phyloP scores from a whole-genome alignment of 1,140 invertebrate species.

The Tetranychus cinnabarinus region DNA sequence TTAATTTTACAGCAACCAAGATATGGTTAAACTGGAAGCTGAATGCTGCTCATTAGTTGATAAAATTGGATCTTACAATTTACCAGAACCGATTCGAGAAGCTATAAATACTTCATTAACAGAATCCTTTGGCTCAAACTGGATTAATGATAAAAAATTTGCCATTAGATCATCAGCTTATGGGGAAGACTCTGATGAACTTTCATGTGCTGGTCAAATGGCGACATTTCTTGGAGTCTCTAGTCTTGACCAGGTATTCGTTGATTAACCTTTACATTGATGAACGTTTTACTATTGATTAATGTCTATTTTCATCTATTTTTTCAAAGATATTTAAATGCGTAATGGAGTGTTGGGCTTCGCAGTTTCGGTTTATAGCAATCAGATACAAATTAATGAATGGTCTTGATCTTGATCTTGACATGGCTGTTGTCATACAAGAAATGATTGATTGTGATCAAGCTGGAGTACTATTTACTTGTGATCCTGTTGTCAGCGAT shows the following conservation, averaged over 20 bases:
- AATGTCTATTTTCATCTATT: background rate
- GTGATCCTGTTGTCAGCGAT: slow-evolving; percentile 41
- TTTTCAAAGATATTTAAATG: slow-evolving; percentile 26
- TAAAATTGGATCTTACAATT: too few species aligned
- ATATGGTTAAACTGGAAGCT: too few species aligned
- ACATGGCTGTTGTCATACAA: slow-evolving; percentile 59
- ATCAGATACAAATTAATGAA: slow-evolving; percentile 41
- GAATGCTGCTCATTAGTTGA: too few species aligned
- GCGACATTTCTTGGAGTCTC: slow-evolving; percentile 42
- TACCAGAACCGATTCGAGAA: too few species aligned
- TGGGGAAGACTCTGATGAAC: slow-evolving; percentile 45
- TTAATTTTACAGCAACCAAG: too few species aligned
- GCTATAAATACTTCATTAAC: background rate
- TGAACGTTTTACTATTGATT: background rate
- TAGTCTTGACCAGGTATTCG: slow-evolving; percentile 8
- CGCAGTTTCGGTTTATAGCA: slow-evolving; percentile 44
- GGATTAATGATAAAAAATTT: slow-evolving; percentile 13
- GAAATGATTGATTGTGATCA: slow-evolving; percentile 39
- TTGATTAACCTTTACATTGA: background rate
- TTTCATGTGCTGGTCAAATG: slow-evolving; percentile 60
- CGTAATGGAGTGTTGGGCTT: slow-evolving; percentile 49
- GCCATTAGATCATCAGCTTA: slow-evolving; percentile 38
- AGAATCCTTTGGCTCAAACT: background rate
- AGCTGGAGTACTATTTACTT: slow-evolving; percentile 55
- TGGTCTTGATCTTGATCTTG: slow-evolving; percentile 34